Base-by-base conservation (phyloP, 2,797 vertebrate species). In the Thamnophis elegans region DNA sequence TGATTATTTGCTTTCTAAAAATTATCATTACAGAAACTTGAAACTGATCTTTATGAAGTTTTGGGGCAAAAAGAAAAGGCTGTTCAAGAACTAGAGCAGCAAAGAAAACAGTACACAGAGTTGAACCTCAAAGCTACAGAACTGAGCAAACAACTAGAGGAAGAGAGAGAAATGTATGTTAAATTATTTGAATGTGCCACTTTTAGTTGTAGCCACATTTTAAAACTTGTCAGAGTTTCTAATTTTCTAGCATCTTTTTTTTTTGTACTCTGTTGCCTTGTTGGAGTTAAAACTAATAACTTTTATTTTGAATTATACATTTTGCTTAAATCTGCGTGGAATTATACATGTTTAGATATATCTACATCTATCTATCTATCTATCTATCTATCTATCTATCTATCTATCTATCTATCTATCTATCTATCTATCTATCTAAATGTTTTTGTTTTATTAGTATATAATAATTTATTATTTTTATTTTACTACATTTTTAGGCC, bases 141-240 rank as follows among this genome's bases (percentile, higher is more conserved):
- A 94, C 95, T 99, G 56, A 98, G 96, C 93, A 97, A 96, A 94
- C 97, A 98, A 1, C 97, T 99, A 90, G 98, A 98, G 92, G 96
- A 97, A 1, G 98, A 99, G 96, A 98, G 97, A 97, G 97, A 98
- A 95, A 97, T 93, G 99, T 99, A 98, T 97, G 98, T 86, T 32
- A 94, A 95, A 93, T 20, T 56, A 90, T 1, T 91, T 56, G 65
- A 94, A 32, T 0, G 90, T 87, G n/a, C 11, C 90, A 47, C 65
- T 94, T 94, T 55, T n/a, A 82, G 42, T 11, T 68, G 12, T 47
- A 73, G 88, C 42, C 11, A 88, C 14, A 60, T 90, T 22, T 87
- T 87, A 87, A 73, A 18, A 54, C 7, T 47, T 42, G 18, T 59
- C 32, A 85, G 42, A 22, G 51, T 47, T 54, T 22, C 62, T 89